Percentiles rank a stretch among this genome's conserved stretches.
Evolutionary conservation across 2,888 invertebrate species (phyloP).

Genomic region (Brassicogethes aeneus): DNA sequence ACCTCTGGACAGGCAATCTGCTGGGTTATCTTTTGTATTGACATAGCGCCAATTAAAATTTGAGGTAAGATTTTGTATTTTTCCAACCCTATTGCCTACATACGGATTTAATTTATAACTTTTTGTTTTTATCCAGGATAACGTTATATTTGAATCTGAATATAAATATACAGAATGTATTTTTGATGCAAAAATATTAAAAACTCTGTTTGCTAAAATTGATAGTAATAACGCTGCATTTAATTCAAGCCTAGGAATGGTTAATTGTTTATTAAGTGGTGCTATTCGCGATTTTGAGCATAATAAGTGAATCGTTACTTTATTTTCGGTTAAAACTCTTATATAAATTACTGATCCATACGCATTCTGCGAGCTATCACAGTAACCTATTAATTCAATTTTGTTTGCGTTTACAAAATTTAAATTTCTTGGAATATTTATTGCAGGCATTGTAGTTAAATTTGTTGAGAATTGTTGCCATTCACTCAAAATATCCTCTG

Average conservation of each 20-base stretch:
- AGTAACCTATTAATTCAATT: too few species aligned
- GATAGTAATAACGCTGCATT: slow-evolving; percentile 2
- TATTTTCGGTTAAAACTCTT: too few species aligned
- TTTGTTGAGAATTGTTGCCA: too few species aligned
- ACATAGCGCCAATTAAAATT: background rate
- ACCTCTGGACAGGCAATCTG: background rate
- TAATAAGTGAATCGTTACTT: too few species aligned
- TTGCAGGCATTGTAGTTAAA: too few species aligned
- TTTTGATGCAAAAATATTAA: background rate
- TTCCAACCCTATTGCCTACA: background rate
- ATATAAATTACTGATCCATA: too few species aligned
- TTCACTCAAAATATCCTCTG: too few species aligned
- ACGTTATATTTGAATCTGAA: background rate
- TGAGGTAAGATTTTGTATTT: background rate
- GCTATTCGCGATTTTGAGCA: slow-evolving; percentile 6
- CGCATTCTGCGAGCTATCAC: too few species aligned
- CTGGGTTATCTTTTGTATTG: background rate
- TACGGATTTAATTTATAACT: too few species aligned
- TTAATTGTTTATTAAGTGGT: slow-evolving; percentile 7
- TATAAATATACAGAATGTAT: background rate
- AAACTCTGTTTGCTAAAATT: slow-evolving; percentile 1
- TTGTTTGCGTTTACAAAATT: too few species aligned
- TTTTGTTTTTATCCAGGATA: background rate
- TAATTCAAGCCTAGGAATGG: slow-evolving; percentile 4
- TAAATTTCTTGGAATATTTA: too few species aligned